Evolutionary conservation across 2,113 vertebrate genomes (phyloP).

Genomic region (Clinocottus analis): DNA sequence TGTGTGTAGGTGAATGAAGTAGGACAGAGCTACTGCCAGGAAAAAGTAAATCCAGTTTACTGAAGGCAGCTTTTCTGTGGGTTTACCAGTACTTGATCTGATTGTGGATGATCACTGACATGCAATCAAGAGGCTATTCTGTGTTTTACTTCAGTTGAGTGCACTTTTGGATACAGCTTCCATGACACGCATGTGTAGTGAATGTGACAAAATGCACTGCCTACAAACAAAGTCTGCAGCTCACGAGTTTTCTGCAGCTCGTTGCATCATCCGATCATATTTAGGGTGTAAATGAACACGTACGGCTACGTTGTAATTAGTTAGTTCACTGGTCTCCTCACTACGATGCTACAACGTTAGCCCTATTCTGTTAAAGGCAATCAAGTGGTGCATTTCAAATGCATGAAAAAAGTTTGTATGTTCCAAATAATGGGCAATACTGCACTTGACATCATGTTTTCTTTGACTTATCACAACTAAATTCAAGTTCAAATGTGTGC

Average conservation of each 20-base stretch:
- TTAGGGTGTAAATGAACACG: background rate
- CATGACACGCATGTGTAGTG: background rate
- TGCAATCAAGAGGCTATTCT: constrained; percentile 14
- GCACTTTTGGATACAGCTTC: background rate
- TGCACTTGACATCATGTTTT: background rate
- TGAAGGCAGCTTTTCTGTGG: constrained; percentile 33
- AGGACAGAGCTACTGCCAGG: constrained; percentile 31
- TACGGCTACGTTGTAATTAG: background rate
- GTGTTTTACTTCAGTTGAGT: background rate
- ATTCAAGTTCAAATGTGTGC: background rate
- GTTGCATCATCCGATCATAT: background rate
- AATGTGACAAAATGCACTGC: background rate
- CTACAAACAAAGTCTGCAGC: background rate
- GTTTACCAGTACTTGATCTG: constrained; percentile 31
- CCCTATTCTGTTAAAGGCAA: too few relatives aligned
- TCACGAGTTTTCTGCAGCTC: background rate
- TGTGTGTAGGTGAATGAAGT: constrained; percentile 42
- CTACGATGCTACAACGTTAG: too few relatives aligned
- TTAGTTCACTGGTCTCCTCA: too few relatives aligned
- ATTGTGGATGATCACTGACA: constrained; percentile 13
- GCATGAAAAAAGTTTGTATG: too few relatives aligned
- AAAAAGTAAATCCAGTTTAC: constrained; percentile 52
- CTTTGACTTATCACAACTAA: background rate
- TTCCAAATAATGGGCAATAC: too few relatives aligned
- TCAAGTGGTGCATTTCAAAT: too few relatives aligned